Conservation (phyloP, 2,113 vertebrate genomes). For the Cephalopholis sonnerati region DNA sequence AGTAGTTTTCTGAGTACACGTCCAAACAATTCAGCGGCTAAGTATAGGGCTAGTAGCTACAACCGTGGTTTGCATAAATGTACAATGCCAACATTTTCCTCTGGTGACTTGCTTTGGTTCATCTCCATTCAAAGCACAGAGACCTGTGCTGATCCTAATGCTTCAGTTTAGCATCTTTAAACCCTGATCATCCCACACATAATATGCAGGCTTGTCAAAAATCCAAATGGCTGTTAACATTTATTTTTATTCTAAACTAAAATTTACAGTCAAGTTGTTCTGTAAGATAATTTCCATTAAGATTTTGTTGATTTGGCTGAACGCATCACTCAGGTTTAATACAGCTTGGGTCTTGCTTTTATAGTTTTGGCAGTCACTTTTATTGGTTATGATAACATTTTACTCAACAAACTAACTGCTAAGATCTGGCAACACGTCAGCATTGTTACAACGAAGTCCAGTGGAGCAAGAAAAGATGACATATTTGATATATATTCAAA, state of each 20-base stretch:
- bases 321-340: neutral
- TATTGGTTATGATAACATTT: neutral
- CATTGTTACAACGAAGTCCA: neutral
- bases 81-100: too few relatives aligned
- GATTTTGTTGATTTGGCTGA: slow-evolving; percentile 16
- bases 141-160: neutral
- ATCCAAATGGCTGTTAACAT: too few relatives aligned
- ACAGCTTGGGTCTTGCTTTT: neutral
- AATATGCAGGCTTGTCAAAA: neutral
- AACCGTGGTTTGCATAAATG: too few relatives aligned
- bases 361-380: neutral
- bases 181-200: neutral
- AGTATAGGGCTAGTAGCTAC: too few relatives aligned
- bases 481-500: neutral
- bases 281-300: neutral
- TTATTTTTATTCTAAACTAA: neutral
- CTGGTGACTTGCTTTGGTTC: neutral
- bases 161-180: neutral
- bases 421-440: neutral
- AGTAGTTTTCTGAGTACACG: too few relatives aligned
- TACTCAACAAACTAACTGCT: neutral
- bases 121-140: neutral
- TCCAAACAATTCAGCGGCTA: too few relatives aligned
- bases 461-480: neutral
- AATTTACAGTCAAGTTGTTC: neutral